phyloP scores from a whole-genome alignment of 2,797 vertebrate genomes.

The Margarornis squamiger region DNA sequence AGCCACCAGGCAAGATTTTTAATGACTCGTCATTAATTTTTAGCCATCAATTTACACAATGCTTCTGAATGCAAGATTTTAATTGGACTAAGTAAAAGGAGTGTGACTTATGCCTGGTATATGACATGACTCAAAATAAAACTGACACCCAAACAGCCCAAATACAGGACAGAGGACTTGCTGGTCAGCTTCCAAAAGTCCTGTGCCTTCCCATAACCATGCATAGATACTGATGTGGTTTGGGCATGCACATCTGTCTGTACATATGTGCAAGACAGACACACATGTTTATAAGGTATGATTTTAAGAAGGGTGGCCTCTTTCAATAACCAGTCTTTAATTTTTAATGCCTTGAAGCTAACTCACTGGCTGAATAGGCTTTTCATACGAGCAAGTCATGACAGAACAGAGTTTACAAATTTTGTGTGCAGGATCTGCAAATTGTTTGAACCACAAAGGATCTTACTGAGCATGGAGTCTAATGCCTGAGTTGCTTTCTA shows the following conservation, averaged over 20 bases:
- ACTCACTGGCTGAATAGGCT: neutral
- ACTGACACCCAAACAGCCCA: neutral
- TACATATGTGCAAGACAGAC: neutral
- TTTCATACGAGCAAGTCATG: neutral
- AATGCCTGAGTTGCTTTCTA: neutral
- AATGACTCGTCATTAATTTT: neutral
- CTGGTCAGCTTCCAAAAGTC: neutral
- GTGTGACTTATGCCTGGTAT: neutral
- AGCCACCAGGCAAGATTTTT: neutral
- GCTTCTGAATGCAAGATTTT: conserved; percentile 14
- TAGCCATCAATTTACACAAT: neutral
- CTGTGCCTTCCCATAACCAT: neutral
- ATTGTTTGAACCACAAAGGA: neutral
- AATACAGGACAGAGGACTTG: neutral
- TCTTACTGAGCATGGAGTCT: neutral
- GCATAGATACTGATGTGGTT: neutral
- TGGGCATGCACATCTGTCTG: neutral
- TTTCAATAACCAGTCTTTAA: neutral
- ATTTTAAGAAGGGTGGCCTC: neutral
- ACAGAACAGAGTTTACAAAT: neutral
- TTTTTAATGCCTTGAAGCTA: neutral
- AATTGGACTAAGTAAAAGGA: neutral
- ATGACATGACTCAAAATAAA: neutral
- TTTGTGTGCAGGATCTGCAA: neutral
- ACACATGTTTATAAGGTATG: neutral